Evolutionary conservation across 2,888 invertebrate genomes (phyloP).

Genomic region (Orchesella flavescens): DNA sequence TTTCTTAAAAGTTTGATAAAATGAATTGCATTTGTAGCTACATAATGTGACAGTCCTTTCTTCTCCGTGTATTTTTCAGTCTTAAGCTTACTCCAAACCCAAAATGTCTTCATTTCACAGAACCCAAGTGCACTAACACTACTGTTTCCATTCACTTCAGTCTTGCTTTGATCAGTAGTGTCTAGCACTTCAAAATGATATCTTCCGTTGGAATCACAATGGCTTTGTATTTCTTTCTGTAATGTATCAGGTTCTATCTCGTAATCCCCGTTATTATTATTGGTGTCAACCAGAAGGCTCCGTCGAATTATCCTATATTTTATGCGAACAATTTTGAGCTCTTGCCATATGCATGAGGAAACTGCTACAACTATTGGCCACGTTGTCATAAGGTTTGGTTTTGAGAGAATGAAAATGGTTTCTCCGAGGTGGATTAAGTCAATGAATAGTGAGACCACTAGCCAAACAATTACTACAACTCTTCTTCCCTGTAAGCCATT

Average conservation of each 20-base stretch:
- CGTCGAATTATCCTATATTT: slow-evolving; percentile 62
- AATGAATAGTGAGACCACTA: slow-evolving; percentile 53
- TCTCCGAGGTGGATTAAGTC: slow-evolving; percentile 59
- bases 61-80: background rate
- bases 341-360: slow-evolving; percentile 54
- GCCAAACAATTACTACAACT: slow-evolving; percentile 58
- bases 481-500: slow-evolving; percentile 46
- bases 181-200: slow-evolving; percentile 3
- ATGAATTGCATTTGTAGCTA: slow-evolving; percentile 45
- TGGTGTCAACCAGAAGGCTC: slow-evolving; percentile 34
- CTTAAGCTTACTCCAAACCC: too few relatives aligned
- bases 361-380: slow-evolving; percentile 55
- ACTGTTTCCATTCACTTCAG: too few relatives aligned
- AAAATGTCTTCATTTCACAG: too few relatives aligned
- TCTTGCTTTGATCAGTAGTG: too few relatives aligned
- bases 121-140: too few relatives aligned
- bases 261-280: slow-evolving; percentile 13
- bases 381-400: slow-evolving; percentile 47
- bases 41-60: background rate
- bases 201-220: slow-evolving; percentile 13
- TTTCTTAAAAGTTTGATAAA: slow-evolving; percentile 53
- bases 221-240: slow-evolving; percentile 15
- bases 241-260: slow-evolving; percentile 30
- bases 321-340: slow-evolving; percentile 59
- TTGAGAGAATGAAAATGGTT: slow-evolving; percentile 57